Percentiles rank a stretch among this genome's conserved stretches.
Evolutionary conservation across 2,113 vertebrate genomes (phyloP).

Genomic region (Dicentrarchus labrax): DNA sequence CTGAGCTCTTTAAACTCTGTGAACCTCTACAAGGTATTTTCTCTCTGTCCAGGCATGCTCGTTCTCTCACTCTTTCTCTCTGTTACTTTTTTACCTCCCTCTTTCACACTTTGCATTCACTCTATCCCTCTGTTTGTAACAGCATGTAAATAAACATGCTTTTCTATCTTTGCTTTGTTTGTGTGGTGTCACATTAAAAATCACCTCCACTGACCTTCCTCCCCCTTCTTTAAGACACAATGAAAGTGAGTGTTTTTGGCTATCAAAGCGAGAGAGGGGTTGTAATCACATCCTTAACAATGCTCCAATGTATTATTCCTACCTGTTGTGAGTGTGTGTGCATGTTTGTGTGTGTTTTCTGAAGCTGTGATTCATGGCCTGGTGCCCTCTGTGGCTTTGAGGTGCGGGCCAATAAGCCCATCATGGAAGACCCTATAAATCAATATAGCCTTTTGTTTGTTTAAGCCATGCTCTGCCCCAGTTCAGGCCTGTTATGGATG

Average conservation of each 20-base stretch:
- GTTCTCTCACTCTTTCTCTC: constrained; percentile 63
- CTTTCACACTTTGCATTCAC: constrained; percentile 68
- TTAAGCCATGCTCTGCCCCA: constrained; percentile 71
- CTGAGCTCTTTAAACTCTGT: constrained; percentile 81
- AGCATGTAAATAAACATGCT: constrained; percentile 37
- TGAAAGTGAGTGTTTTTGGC: constrained; percentile 39
- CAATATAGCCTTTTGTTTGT: constrained; percentile 79
- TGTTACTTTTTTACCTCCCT: constrained; percentile 67
- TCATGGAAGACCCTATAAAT: constrained; percentile 81
- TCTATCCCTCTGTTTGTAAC: constrained; percentile 48
- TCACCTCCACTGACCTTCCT: constrained; percentile 32
- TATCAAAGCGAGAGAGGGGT: constrained; percentile 25
- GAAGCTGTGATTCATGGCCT: constrained; percentile 65
- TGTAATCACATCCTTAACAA: constrained; percentile 71
- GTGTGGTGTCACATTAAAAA: constrained; percentile 54
- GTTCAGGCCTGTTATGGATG: constrained; percentile 77
- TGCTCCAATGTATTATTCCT: constrained; percentile 56
- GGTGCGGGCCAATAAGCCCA: constrained; percentile 79
- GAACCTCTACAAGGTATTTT: constrained; percentile 82
- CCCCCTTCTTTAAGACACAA: constrained; percentile 43
- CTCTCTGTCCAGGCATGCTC: constrained; percentile 84
- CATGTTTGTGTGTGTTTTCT: constrained; percentile 20
- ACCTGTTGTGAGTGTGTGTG: constrained; percentile 54
- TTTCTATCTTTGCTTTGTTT: constrained; percentile 52
- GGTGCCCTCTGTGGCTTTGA: constrained; percentile 74